phyloP scores from a whole-genome alignment of 1,140 invertebrate species.

The Caenorhabditis latens region DNA sequence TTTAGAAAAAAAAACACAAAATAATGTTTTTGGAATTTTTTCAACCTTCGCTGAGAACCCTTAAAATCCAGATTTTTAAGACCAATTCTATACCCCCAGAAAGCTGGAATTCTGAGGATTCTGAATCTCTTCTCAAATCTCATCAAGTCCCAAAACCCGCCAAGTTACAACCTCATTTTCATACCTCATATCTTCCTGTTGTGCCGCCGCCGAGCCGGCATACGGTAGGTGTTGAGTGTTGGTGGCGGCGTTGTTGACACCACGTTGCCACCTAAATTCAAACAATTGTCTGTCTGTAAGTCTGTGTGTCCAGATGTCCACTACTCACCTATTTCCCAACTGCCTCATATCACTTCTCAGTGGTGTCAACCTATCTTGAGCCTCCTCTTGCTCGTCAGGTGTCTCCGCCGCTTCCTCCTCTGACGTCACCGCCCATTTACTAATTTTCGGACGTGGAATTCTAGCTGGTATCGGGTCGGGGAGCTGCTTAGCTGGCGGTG shows the following conservation, averaged over 20 bases:
- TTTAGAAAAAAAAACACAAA: too few relatives aligned
- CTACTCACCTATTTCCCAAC: conserved; percentile 31
- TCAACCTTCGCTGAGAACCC: too few relatives aligned
- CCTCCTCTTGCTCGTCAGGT: conserved; percentile 68
- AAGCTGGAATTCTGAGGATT: too few relatives aligned
- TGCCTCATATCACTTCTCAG: conserved; percentile 65
- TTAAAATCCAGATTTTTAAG: too few relatives aligned
- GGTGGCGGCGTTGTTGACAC: background rate
- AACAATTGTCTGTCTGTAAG: background rate
- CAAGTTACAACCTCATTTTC: background rate
- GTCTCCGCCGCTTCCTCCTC: conserved; percentile 64
- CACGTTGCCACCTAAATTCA: conserved; percentile 22
- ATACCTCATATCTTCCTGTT: conserved; percentile 25
- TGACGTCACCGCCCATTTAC: conserved; percentile 54
- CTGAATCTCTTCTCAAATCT: too few relatives aligned
- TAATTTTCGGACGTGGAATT: conserved; percentile 67
- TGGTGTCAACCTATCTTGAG: conserved; percentile 65
- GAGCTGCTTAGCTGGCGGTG: conserved; percentile 62
- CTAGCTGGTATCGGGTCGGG: conserved; percentile 64
- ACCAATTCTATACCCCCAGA: too few relatives aligned
- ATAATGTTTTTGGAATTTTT: too few relatives aligned
- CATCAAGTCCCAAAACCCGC: too few relatives aligned
- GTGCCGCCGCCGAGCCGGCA: background rate
- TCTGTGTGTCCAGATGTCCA: background rate
- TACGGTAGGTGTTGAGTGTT: background rate